Evolutionary conservation across 2,797 vertebrate genomes (phyloP), one percentile per base, ranked within the genome.

Genomic region (Graptemys geographica): DNA sequence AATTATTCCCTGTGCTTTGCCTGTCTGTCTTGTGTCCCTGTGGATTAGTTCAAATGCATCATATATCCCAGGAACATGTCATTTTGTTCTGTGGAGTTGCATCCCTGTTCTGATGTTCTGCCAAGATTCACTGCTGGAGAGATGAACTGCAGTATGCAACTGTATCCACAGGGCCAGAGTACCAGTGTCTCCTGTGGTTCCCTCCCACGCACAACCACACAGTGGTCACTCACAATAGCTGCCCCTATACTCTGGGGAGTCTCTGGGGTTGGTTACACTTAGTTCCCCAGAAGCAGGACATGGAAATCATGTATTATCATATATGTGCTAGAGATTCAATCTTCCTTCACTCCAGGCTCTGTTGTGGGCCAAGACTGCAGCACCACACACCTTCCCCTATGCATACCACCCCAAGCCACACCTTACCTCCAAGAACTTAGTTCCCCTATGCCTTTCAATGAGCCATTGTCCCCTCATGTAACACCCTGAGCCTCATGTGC

Each of bases 31-130:
- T 89, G 23, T 87, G 0, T 49, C 56, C 51, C 28, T 2, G 0
- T 87, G 47, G 49, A 86, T 81, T 62, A 62, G 8, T 84, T 92
- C 33, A 83, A 89, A 84, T 33, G 27, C 2, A 80, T 37, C n/a
- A 84, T 57, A 79, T 25, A 74, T 37, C 2, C 16, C 16, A 57
- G 84, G 11, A 84, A 88, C 13, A 49, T 3, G 7, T 1, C 1
- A 19, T 88, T 79, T 91, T 95, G 41, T 53, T 87, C 12, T 28
- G 12, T 53, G 78, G 44, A 80, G 18, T 2, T 91, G 92, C 82
- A 55, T 74, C 8, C 44, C 19, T 62, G 16, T 79, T 89, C 49
- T 1, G 2, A 6, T 57, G 31, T 74, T 57, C 79, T 86, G 37
- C 65, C 80, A 41, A 81, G 83, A 83, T 82, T 76, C n/a, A 13